Conservation (phyloP, 2,113 vertebrate species). For the Calyptomena viridis region DNA sequence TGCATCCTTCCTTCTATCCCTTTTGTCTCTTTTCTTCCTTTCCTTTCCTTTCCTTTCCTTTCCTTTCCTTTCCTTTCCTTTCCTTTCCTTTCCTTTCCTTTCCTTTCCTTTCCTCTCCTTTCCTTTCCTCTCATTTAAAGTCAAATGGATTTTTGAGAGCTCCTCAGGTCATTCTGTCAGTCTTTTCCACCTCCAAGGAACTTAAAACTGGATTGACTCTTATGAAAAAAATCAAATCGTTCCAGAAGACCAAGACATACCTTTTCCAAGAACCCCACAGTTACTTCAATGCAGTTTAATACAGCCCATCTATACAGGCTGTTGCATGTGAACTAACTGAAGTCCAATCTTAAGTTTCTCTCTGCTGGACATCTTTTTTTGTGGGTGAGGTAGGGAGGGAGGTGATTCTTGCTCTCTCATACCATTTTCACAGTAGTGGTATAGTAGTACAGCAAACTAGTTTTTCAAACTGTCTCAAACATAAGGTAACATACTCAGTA, state of each 20-base stretch:
- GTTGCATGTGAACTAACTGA: background rate
- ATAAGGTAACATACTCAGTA: background rate
- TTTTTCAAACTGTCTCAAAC: background rate
- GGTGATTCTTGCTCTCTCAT: background rate
- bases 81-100: background rate
- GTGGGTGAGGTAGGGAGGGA: background rate
- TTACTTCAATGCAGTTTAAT: background rate
- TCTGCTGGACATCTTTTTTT: background rate
- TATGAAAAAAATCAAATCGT: background rate
- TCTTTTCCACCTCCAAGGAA: background rate
- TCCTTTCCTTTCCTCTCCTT: no score
- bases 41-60: background rate
- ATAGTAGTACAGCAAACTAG: background rate
- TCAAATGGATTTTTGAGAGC: background rate
- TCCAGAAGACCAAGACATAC: background rate
- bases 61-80: background rate
- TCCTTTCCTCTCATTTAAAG: background rate
- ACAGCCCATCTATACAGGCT: background rate
- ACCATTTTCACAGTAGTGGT: background rate
- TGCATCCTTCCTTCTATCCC: no score
- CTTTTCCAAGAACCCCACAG: background rate
- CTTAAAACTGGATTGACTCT: background rate
- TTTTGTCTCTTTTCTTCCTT: accelerated
- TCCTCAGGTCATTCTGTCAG: background rate
- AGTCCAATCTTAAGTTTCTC: background rate